Evolutionary conservation across 2,888 invertebrate genomes (phyloP), one percentile per base, ranked within the genome.

Genomic region (Torymus auratus): DNA sequence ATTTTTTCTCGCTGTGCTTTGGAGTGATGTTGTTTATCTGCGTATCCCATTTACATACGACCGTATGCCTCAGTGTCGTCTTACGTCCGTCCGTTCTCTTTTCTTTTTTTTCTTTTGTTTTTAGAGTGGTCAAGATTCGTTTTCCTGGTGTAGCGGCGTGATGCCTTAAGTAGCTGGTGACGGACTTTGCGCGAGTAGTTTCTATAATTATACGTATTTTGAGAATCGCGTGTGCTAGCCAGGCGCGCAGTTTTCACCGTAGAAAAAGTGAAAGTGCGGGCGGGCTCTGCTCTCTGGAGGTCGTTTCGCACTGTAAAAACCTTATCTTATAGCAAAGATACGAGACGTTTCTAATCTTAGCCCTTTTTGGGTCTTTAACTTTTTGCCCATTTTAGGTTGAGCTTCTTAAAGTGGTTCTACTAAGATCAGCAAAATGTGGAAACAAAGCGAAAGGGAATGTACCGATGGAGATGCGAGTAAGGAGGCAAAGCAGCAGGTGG

Each of bases 401-500:
- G 23, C 17, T 64, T 41, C 20, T 56, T 17, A 3, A 61, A 61
- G 52, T 20, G 55, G 55, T 28, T 62, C n/a, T 7, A 13, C 5
- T 13, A 55, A 12, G n/a, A n/a, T 23, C 17, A 13, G 3, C 70
- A 78, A 62, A 7, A 82, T 82, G 82, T 82, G 72, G 79, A 67
- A 77, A 10, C 74, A 73, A 56, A 23, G 65, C 17, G 50, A 28
- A 1, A 60, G 23, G 14, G 70, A 70, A 11, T 7, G 2, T 2
- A 62, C 61, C 0, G 71, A 71, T 41, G 74, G 50, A 15, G 58
- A 12, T 50, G 53, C 10, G 2, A 28, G 17, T 5, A 78, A 69
- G n/a, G 82, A 81, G 13, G 68, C 65, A 2, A 79, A 83, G 67
- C 62, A 73, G 0, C 68, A 73, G 11, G 81, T 77, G 11, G 83